Evolutionary conservation across 2,888 invertebrate genomes (phyloP), one percentile per base, ranked within the genome.

Genomic region (Mycogona germanica): DNA sequence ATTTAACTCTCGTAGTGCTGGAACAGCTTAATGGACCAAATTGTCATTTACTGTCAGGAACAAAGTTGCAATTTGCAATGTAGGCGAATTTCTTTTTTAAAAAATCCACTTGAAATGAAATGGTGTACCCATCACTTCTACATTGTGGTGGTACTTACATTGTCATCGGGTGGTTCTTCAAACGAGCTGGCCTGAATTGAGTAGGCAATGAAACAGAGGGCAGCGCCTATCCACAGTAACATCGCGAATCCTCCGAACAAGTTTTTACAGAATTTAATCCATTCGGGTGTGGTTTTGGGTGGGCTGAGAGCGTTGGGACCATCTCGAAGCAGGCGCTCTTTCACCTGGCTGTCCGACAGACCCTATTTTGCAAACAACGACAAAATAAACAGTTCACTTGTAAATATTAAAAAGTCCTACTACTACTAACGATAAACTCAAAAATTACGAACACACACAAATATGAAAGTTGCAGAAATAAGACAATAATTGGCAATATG

Each of bases 241-340:
- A 81, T 65, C 1, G 87, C 83, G 68, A 89, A 89, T 12, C 88
- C 88, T 69, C 77, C 81, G 66, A 82, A 82, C 38, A 84, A 67
- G 63, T 81, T 79, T 58, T 75, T 75, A 12, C 75, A 71, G 61
- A 84, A 75, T 73, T 78, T 76, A 64, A 80, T 68, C 68, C 78
- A 81, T 74, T 85, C 84, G 3, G 84, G 81, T 14, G 79, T 78
- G 60, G 79, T 77, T 52, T 78, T 75, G 23, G 85, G 80, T 1
- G 86, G 87, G 0, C 85, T 81, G 26, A 87, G 70, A 3, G 78
- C 75, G 64, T 87, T 87, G 1, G 76, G 78, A 3, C 84, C 84
- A 58, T 82, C 76, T 61, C 76, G 76, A 12, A 70, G 66, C 0
- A 80, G 67, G 7, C 78, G 68, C 44, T 74, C 70, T 2, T 72